A percentile compares a stretch with the other conserved stretches of the same genome.
Evolutionary conservation across 2,797 vertebrate genomes (phyloP).

Genomic region (Scyliorhinus canicula): DNA sequence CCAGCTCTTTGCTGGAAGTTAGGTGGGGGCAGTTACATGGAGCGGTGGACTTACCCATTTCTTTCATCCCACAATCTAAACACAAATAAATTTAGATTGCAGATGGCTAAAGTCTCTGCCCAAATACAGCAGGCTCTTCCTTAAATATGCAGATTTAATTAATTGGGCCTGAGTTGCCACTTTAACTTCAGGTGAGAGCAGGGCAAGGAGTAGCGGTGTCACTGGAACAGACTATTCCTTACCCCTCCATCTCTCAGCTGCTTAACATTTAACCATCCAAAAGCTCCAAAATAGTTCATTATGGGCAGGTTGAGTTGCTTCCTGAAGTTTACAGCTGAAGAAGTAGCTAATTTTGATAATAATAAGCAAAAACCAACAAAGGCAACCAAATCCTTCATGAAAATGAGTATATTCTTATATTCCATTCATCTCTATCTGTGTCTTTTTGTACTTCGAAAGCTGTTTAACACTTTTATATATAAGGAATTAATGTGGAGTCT

Average conservation of each 20-base stretch:
- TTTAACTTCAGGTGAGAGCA: not conserved
- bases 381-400: slow-evolving; percentile 5
- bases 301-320: not conserved
- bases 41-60: not conserved
- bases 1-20: not conserved
- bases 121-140: not conserved
- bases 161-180: not conserved
- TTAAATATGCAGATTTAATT: not conserved
- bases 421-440: not conserved
- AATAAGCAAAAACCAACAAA: not conserved
- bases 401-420: not conserved
- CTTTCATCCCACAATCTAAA: not conserved
- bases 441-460: slow-evolving; percentile 12
- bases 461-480: slow-evolving; percentile 36
- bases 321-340: slow-evolving; percentile 12
- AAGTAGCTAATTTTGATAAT: not conserved
- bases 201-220: not conserved
- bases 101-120: not conserved
- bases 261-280: not conserved
- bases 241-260: not conserved
- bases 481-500: slow-evolving; percentile 40
- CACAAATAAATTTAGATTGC: not conserved
- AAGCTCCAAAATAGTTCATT: not conserved
- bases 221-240: not conserved
- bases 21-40: not conserved